Evolutionary conservation across 1,140 invertebrate genomes (phyloP), one percentile per base, ranked within the genome.

Genomic region (Bicyclus anynana): DNA sequence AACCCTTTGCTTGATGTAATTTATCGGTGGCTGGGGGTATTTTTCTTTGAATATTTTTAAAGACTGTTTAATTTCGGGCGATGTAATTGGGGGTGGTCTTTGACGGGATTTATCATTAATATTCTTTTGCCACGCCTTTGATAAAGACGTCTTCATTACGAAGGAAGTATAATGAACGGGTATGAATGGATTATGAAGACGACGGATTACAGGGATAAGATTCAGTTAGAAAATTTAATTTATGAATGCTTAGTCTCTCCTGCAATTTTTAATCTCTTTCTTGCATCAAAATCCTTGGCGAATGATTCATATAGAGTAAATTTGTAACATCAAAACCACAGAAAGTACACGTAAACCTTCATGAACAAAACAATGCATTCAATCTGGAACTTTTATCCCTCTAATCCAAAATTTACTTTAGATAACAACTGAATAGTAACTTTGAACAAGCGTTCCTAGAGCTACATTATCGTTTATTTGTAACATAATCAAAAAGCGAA

Each of bases 1-100:
- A 78, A 81, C 81, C 84, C 79, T 83, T 79, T 62, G 66, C 69
- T 55, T 69, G 58, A 55, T 60, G 44, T 55, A 77, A 80, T 83
- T 85, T 84, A 84, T 82, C 77, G 71, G 71, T 65, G 70, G 71
- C 67, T 64, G 67, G 68, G n/a, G 66, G 67, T 52, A 65, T 60
- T 64, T 69, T 71, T 60, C 72, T 84, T 83, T 81, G 67, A 80
- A 64, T n/a, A n/a, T 65, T 66, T 72, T 69, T 71, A 17, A 61
- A 63, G 56, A 33, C 72, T 72, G 63, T 73, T 74, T 79, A 68
- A 72, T 77, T 77, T 67, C 68, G 50, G 53, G 53, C 64, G 53
- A 38, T 50, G 55, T 56, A 65, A 61, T 65, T 68, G 60, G 58
- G 67, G 69, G 48, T 62, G 56, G 64, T 62, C 62, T 66, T 62